Percentiles rank a stretch among this genome's conserved stretches.
phyloP scores from a whole-genome alignment of 2,113 vertebrate genomes.

The Acrocephalus kingi region DNA sequence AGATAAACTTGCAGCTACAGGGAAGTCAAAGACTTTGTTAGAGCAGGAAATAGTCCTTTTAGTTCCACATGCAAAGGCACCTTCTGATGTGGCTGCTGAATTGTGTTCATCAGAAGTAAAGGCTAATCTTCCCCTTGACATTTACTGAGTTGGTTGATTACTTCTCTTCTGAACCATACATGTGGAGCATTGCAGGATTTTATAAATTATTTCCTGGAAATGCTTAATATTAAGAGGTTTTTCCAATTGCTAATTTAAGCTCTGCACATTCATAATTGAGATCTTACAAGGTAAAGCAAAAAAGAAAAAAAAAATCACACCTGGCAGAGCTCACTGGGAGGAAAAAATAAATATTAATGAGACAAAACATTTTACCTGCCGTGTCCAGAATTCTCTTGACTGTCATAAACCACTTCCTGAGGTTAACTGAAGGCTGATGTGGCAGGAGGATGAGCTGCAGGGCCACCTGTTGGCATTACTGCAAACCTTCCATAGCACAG shows the following conservation, averaged over 20 bases:
- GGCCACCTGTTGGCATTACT: background rate
- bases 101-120: constrained; percentile 10
- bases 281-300: background rate
- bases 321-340: background rate
- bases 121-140: constrained; percentile 37
- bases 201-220: constrained; percentile 7
- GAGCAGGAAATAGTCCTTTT: background rate
- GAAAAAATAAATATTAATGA: background rate
- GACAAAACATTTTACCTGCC: background rate
- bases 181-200: background rate
- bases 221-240: background rate
- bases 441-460: background rate
- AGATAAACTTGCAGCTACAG: background rate
- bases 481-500: background rate
- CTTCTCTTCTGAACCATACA: background rate
- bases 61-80: background rate
- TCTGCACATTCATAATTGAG: background rate
- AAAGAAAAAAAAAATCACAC: background rate
- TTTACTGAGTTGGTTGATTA: background rate
- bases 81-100: background rate
- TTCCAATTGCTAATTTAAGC: background rate
- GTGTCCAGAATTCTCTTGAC: background rate
- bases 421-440: background rate
- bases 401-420: background rate
- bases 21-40: background rate